Base-by-base conservation (phyloP, 2,888 invertebrate species). In the Dicranocentrus wangi region DNA sequence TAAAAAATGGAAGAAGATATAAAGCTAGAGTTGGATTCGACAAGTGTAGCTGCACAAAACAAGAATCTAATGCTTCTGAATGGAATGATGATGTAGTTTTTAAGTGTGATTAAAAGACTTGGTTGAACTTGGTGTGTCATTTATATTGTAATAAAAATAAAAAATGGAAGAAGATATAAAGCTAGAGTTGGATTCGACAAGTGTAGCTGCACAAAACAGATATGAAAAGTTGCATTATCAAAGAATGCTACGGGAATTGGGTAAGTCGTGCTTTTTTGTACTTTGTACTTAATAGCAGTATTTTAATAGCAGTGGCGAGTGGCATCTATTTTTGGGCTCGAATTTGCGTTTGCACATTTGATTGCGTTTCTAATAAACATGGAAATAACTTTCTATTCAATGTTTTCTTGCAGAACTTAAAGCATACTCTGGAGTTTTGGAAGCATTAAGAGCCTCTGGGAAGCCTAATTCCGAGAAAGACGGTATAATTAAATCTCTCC, bases 391-490 rank as follows among this genome's bases (percentile, higher is more conserved):
- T 51, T 69, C 42, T 82, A n/a, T n/a, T n/a, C n/a, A n/a, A n/a
- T n/a, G n/a, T n/a, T n/a, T n/a, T 51, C 55, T 76, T 83, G 10
- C 61, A 86, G 85, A 85, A 71, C 70, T 84, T 2, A 71, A 69
- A 28, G 84, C 84, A 2, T 85, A 83, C 47, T 73, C 84, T 23
- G 73, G 79, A 28, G 78, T 86, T 27, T 27, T 86, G 51, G 75
- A 82, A 28, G 84, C 84, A 2, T 63, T 85, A 27, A 51, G 86
- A 39, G 86, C 86, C n/a, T 77, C 77, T 8, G 86, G 86, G 25
- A 82, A 82, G 21, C 80, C 85, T 15, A 83, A 82, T 58, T 43
- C 82, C n/a, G 82, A 83, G 42, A 83, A 83, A 61, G 81, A 80
- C 13, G 75, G 51, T 27, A 19, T 82, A 10, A 65, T 84, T 1